Evolutionary conservation across 2,797 vertebrate genomes (phyloP).

Genomic region (Enteromius trimaculatus): DNA sequence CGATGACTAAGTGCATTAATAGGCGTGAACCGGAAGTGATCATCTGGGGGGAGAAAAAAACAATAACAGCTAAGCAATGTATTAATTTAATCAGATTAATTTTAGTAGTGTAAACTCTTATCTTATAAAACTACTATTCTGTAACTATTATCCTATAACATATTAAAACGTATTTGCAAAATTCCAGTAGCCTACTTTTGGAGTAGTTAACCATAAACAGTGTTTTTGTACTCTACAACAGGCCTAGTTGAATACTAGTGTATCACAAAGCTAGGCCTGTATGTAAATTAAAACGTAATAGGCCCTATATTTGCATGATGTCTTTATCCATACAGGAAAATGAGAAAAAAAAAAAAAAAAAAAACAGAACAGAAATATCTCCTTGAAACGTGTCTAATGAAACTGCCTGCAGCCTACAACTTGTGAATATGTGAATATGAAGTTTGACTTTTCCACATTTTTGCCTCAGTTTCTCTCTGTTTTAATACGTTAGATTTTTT

Average conservation of each 20-base stretch:
- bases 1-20: constrained; percentile 31
- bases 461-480: background rate
- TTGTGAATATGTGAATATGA: background rate
- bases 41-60: background rate
- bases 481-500: background rate
- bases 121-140: no score
- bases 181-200: background rate
- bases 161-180: background rate
- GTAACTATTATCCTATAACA: background rate
- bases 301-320: background rate
- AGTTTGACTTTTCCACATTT: background rate
- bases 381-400: background rate
- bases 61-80: no score
- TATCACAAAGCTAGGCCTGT: background rate
- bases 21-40: constrained; percentile 43
- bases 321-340: background rate
- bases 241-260: background rate
- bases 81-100: background rate
- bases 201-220: background rate
- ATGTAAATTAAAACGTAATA: background rate
- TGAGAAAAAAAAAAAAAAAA: no score
- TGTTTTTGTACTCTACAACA: background rate
- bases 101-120: background rate
- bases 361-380: background rate
- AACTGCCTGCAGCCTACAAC: background rate